phyloP scores from a whole-genome alignment of 2,113 vertebrate species.

The Callocephalon fimbriatum region DNA sequence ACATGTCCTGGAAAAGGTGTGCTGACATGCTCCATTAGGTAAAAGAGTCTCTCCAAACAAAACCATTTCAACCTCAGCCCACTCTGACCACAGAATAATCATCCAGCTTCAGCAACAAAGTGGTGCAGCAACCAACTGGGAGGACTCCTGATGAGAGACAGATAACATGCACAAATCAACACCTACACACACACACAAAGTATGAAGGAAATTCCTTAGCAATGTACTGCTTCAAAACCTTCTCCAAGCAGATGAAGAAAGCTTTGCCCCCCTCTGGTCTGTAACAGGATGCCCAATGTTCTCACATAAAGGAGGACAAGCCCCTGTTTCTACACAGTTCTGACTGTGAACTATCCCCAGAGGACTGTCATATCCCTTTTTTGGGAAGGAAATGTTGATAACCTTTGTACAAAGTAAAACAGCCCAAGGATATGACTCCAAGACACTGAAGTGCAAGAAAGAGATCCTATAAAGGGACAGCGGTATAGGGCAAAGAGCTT shows the following conservation, averaged over 20 bases:
- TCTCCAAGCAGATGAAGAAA: neutral
- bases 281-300: neutral
- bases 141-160: neutral
- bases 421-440: fast-evolving
- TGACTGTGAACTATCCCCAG: neutral
- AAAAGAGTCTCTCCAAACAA: neutral
- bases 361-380: neutral
- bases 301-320: neutral
- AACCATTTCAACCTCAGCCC: neutral
- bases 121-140: neutral
- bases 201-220: neutral
- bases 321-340: neutral
- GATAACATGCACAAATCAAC: neutral
- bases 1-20: neutral
- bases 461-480: neutral
- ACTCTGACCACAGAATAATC: neutral
- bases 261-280: neutral
- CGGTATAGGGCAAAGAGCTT: neutral
- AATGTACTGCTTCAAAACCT: neutral
- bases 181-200: neutral
- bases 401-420: neutral
- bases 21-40: neutral
- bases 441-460: neutral
- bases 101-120: neutral
- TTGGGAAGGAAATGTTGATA: neutral